Conservation (phyloP, 2,113 vertebrate genomes). For the Triplophysa tibetana region DNA sequence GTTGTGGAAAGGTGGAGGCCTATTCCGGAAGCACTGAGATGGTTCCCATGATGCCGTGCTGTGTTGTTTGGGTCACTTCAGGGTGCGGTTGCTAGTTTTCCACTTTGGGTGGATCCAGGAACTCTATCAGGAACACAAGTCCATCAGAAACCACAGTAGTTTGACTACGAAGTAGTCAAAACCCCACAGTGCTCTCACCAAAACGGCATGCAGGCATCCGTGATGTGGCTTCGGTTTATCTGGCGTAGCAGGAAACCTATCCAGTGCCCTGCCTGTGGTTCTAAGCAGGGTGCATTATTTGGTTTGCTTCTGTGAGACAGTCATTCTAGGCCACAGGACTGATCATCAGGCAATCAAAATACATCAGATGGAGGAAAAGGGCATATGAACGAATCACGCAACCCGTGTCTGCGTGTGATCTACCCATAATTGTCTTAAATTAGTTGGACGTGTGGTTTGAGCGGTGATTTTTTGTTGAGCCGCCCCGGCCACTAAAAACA, state of each 20-base stretch:
- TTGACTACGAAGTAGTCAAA: slow-evolving; percentile 24
- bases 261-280: slow-evolving; percentile 41
- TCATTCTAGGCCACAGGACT: slow-evolving; percentile 30
- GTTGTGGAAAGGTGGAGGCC: slow-evolving; percentile 27
- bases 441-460: slow-evolving; percentile 53
- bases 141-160: slow-evolving; percentile 38
- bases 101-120: slow-evolving; percentile 44
- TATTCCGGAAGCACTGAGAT: slow-evolving; percentile 37
- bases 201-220: slow-evolving; percentile 32
- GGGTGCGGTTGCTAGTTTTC: slow-evolving; percentile 43
- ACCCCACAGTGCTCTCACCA: not conserved
- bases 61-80: slow-evolving; percentile 36
- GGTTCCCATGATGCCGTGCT: slow-evolving; percentile 45
- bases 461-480: slow-evolving; percentile 36
- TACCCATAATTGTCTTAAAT: slow-evolving; percentile 56
- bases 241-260: slow-evolving; percentile 34
- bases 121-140: slow-evolving; percentile 38
- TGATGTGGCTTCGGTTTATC: slow-evolving; percentile 34
- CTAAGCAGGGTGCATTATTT: slow-evolving; percentile 51
- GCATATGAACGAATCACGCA: slow-evolving; percentile 41
- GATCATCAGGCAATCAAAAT: slow-evolving; percentile 44
- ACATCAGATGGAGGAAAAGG: slow-evolving; percentile 43
- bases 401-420: slow-evolving; percentile 39
- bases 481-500: slow-evolving; percentile 31
- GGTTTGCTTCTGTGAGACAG: slow-evolving; percentile 38